Percentiles rank a stretch among this genome's conserved stretches.
These are phyloP conservation scores for Bubo scandiacus DNA, from an alignment of 2,113 vertebrate genomes.

Conservation along the genomic window DNA sequence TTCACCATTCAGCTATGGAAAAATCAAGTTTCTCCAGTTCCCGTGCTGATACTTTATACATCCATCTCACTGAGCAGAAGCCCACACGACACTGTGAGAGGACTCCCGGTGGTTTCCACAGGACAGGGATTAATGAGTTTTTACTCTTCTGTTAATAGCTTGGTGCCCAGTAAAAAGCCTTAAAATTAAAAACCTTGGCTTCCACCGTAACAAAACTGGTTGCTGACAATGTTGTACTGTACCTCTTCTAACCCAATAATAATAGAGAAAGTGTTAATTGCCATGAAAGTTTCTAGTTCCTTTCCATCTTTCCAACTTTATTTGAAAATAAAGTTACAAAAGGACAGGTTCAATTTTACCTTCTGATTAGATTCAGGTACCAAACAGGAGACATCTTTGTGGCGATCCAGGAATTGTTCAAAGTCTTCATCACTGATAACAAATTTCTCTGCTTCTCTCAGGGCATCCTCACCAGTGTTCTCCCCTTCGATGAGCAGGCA, in stretches of 20 bases:
- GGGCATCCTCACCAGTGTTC: slow-evolving; percentile 83
- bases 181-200: background rate
- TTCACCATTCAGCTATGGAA: background rate
- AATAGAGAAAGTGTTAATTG: background rate
- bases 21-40: background rate
- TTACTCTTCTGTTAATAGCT: background rate
- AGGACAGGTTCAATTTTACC: slow-evolving; percentile 66
- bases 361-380: slow-evolving; percentile 94
- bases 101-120: background rate
- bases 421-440: slow-evolving; percentile 85
- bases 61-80: background rate
- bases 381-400: slow-evolving; percentile 81
- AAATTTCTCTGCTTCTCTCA: slow-evolving; percentile 88
- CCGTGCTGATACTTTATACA: background rate
- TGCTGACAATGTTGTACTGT: background rate
- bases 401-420: slow-evolving; percentile 83
- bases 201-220: background rate
- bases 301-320: background rate
- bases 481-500: slow-evolving; percentile 93
- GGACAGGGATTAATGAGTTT: background rate
- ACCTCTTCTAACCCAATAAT: background rate
- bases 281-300: background rate
- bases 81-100: background rate
- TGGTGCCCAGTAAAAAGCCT: background rate
- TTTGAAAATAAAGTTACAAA: background rate